Evolutionary conservation across 2,797 vertebrate genomes (phyloP).

Genomic region (Gallinago nigripennis): DNA sequence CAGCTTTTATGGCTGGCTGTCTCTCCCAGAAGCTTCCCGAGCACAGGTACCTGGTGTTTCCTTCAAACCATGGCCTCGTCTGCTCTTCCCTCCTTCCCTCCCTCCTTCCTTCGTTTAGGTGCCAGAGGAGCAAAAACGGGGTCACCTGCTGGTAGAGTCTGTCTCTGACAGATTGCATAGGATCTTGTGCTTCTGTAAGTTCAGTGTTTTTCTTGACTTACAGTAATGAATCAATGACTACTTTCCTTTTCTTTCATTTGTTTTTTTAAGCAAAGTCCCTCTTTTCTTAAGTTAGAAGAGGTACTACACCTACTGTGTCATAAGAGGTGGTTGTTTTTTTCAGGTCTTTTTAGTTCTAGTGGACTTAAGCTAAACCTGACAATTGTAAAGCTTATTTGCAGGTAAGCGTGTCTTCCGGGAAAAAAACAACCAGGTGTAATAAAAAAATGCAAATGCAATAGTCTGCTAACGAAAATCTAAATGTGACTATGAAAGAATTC

Average conservation of each 20-base stretch:
- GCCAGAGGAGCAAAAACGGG: background rate
- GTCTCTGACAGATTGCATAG: background rate
- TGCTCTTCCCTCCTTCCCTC: background rate
- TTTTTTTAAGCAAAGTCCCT: background rate
- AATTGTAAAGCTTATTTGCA: background rate
- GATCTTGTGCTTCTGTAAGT: background rate
- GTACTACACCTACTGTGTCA: accelerated
- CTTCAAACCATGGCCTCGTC: too few species aligned
- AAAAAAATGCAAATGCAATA: background rate
- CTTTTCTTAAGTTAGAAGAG: background rate
- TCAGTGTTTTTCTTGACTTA: background rate
- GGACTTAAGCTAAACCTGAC: background rate
- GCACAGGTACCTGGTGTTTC: accelerated
- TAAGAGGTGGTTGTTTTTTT: background rate
- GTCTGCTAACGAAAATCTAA: background rate
- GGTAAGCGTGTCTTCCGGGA: accelerated
- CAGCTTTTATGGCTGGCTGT: accelerated
- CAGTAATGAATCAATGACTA: background rate
- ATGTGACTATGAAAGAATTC: background rate
- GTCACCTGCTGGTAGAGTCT: background rate
- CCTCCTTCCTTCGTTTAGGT: background rate
- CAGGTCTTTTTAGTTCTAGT: background rate
- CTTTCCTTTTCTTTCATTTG: background rate
- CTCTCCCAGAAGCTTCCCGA: background rate
- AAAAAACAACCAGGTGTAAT: background rate